A percentile compares a stretch with the other conserved stretches of the same genome.
Conservation (phyloP, 1,140 invertebrate species). For the Drosophila mauritiana region DNA sequence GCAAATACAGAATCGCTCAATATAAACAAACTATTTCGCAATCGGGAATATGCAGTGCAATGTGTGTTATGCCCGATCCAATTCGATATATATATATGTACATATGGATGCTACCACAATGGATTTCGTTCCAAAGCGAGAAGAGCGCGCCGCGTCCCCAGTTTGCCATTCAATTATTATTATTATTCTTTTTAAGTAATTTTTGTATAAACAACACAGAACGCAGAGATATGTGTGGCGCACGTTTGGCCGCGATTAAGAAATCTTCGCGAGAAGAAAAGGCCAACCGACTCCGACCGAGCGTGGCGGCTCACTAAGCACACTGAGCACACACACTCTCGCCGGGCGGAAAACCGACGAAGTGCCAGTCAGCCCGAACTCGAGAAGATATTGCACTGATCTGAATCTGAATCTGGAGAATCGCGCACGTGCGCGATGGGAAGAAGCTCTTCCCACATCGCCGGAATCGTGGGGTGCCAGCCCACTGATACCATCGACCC, state of each 20-base stretch:
- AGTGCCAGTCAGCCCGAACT: constrained; percentile 22
- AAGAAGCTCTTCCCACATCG: constrained; percentile 22
- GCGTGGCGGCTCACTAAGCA: constrained; percentile 59
- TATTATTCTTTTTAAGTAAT: constrained; percentile 57
- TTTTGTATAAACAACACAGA: constrained; percentile 64
- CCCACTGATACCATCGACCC: not conserved
- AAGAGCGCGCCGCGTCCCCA: constrained; percentile 27
- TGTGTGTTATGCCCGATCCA: not conserved
- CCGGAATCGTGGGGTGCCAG: not conserved
- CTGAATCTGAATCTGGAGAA: constrained; percentile 5
- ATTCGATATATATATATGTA: constrained; percentile 6
- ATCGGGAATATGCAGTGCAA: constrained; percentile 53
- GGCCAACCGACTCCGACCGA: constrained; percentile 50
- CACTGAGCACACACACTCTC: constrained; percentile 56
- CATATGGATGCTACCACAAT: constrained; percentile 30
- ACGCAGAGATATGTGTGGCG: constrained; percentile 23
- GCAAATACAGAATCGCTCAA: constrained; percentile 55
- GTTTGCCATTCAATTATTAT: constrained; percentile 66
- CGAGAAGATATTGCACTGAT: constrained; percentile 22
- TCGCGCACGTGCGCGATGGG: constrained; percentile 33
- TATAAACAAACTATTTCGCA: constrained; percentile 77
- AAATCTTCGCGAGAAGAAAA: constrained; percentile 43
- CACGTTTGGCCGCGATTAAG: constrained; percentile 53
- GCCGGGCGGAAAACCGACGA: constrained; percentile 41
- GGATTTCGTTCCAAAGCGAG: constrained; percentile 22